Evolutionary conservation across 2,888 invertebrate species (phyloP), one percentile per base, ranked within the genome.

Genomic region (Papilio elwesi): DNA sequence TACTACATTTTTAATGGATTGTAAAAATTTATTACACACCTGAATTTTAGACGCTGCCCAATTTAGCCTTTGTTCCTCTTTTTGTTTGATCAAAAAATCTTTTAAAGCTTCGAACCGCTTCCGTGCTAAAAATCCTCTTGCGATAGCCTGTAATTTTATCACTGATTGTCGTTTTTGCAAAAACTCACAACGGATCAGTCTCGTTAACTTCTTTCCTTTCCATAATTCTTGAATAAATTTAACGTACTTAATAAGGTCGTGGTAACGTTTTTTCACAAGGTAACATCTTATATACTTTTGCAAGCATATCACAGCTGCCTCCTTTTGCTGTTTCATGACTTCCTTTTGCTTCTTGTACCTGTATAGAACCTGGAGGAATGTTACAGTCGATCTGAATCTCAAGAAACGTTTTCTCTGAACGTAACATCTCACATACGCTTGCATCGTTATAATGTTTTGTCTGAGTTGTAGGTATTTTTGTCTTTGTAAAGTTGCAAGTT

Each of bases 31-130:
- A 68, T 36, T 43, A 71, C 75, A 81, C 82, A 95, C 94, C 93
- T 97, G 96, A 80, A 97, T 96, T 80, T 94, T 94, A 3, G 91
- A 91, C 12, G 95, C 96, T 6, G 96, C 96, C 76, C 89, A 90
- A 76, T 89, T 85, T 48, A 82, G 87, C 68, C 83, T 86, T 70
- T 88, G 82, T 64, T 93, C 84, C 78, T 92, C 92, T 77, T 85
- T 88, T 73, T 87, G 87, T 82, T 90, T 92, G 1, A 90, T 83
- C 15, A 92, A 78, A 10, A 43, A 76, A 74, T 94, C 94, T 83
- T 87, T 93, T 74, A 90, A 89, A n/a, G 78, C 78, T 79, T 92
- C 11, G 9, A 62, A 62, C 10, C 59, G n/a, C 59, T 62, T 62
- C 63, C 95, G 87, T 51, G 94, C 90, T 78, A 94, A 79, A 80